Base-by-base conservation (phyloP, 2,113 vertebrate genomes). In the Pollachius pollachius region DNA sequence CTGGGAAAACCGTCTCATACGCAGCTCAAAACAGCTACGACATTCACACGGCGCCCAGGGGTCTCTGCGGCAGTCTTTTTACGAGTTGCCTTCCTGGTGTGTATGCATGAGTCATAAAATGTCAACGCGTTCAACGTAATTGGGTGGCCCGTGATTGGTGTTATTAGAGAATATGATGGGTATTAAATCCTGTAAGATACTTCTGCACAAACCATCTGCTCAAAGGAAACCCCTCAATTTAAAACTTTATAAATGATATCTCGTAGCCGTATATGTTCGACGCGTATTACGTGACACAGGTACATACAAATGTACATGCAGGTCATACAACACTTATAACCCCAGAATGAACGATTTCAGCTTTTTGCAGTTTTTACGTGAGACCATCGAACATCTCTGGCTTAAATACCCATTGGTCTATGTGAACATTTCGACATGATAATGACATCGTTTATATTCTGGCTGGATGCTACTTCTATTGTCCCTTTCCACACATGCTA, bases 361-460 rank as follows among this genome's bases (percentile, higher is more conserved):
- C 54, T 16, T 4, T 17, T n/a, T 57, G 15, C 54, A 57, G 54
- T n/a, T 3, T 56, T n/a, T 57, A 57, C 54, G 15, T 70, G 77
- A 68, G 65, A 68, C 67, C 64, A 67, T 71, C 72, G 61, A 7
- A 62, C 23, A 85, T 12, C 41, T 13, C 12, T 48, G 41, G 41
- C 82, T 71, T 4, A 66, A 77, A 83, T 67, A 72, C 41, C 66
- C 70, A 74, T 18, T 6, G 25, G 4, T 25, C 15, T 6, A 15
- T 6, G 34, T 68, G 48, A 23, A 13, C 71, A 70, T 69, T 81
- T 67, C 74, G 67, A 83, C 70, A 84, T 74, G 77, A 75, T 77
- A 70, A 83, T 71, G 58, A 75, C 70, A 73, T 52, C 77, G 68
- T 85, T 85, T 81, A 74, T 78, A 87, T 85, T 84, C 83, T 79